Evolutionary conservation across 2,888 invertebrate species (phyloP).

Genomic region (Amphipyra berbera): DNA sequence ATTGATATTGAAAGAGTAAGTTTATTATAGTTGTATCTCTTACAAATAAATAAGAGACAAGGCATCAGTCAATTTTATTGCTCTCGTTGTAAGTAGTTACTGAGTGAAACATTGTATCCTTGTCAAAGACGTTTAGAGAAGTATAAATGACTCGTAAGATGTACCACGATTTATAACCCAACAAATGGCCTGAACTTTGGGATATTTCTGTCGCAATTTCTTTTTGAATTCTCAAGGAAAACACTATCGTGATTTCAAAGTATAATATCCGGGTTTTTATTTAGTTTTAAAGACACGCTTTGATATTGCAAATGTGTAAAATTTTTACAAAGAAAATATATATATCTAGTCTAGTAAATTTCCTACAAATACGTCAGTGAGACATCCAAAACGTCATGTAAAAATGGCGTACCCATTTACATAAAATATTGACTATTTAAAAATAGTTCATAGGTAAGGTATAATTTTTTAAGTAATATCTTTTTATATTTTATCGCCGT

Average conservation of each 20-base stretch:
- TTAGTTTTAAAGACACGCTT: too few relatives aligned
- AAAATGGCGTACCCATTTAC: conserved; percentile 11
- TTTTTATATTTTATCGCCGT: conserved; percentile 67
- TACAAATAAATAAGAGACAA: conserved; percentile 46
- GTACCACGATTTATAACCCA: conserved; percentile 40
- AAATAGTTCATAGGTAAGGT: conserved; percentile 20
- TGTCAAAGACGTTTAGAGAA: conserved; percentile 36
- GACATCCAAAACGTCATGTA: conserved; percentile 10
- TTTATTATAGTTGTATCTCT: conserved; percentile 30
- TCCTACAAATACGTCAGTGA: too few relatives aligned
- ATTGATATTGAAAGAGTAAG: conserved; percentile 50
- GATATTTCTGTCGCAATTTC: conserved; percentile 14
- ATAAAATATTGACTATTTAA: conserved; percentile 9
- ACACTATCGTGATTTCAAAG: too few relatives aligned
- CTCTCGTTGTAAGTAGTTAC: conserved; percentile 39
- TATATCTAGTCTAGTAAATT: too few relatives aligned
- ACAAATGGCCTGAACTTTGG: conserved; percentile 33
- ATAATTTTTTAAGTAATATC: conserved; percentile 49
- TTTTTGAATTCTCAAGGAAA: conserved; percentile 1
- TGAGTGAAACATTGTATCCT: conserved; percentile 49
- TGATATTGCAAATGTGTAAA: too few relatives aligned
- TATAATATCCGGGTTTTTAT: too few relatives aligned
- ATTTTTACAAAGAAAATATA: too few relatives aligned
- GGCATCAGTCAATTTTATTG: conserved; percentile 55
- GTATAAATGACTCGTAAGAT: conserved; percentile 44